phyloP scores from a whole-genome alignment of 2,797 vertebrate species.

The Sebastes kiyomatsui region DNA sequence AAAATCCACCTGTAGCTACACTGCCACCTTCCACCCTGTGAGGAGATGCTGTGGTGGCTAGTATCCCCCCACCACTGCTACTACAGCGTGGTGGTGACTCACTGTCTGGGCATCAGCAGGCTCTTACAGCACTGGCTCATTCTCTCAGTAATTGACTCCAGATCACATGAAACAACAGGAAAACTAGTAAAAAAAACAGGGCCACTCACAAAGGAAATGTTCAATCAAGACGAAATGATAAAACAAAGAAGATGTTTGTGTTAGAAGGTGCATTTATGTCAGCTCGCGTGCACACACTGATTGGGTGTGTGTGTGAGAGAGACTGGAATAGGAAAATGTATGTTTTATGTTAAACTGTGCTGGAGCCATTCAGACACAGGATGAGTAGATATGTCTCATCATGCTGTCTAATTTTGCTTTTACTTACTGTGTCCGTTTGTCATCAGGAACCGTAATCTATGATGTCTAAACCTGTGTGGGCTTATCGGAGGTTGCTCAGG shows the following conservation, averaged over 20 bases:
- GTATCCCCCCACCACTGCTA: constrained; percentile 39
- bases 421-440: constrained; percentile 47
- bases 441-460: constrained; percentile 31
- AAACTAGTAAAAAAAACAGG: constrained; percentile 60
- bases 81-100: constrained; percentile 79
- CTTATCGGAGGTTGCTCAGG: constrained; percentile 19
- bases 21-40: constrained; percentile 27
- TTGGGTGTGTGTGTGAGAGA: constrained; percentile 17
- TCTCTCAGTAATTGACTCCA: constrained; percentile 78
- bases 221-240: constrained; percentile 66
- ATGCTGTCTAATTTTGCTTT: constrained; percentile 38
- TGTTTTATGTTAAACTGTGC: constrained; percentile 17
- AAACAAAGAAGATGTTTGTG: constrained; percentile 60
- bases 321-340: constrained; percentile 4
- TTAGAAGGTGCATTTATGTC: constrained; percentile 35
- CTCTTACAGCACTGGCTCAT: constrained; percentile 58
- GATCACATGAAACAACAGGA: constrained; percentile 77
- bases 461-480: constrained; percentile 12
- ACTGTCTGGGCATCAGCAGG: constrained; percentile 81
- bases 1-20: constrained; percentile 75
- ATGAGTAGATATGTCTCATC: not conserved
- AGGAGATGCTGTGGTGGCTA: constrained; percentile 45
- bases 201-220: constrained; percentile 68
- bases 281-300: constrained; percentile 11
- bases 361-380: not conserved